Base-by-base conservation (phyloP, 2,797 vertebrate genomes). In the Amblyopsis hoosieri region DNA sequence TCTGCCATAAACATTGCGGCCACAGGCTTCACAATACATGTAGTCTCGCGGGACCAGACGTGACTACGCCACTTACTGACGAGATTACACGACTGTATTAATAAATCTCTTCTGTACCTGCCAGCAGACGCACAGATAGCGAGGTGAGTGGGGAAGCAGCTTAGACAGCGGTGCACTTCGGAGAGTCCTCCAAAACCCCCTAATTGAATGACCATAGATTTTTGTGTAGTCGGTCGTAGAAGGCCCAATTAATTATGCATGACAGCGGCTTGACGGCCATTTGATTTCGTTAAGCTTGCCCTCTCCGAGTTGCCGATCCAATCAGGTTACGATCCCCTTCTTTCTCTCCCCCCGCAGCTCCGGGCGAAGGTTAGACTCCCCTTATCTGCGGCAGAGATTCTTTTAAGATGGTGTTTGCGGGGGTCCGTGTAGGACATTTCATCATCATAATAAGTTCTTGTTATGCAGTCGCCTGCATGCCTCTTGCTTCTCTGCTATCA, bases 201-300 rank as follows among this genome's bases (percentile, higher is more conserved):
- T 96, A 97, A 97, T 97, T 94, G 77, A 96, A 98, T 98, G 94
- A 97, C 87, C 91, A 98, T 96, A 76, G 96, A 98, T 98, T 97
- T 96, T 93, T 85, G 90, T 94, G 94, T 91, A 91, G 93, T 92
- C 92, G 93, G 92, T 93, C 89, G 89, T 92, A 90, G 86, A 81
- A 77, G 89, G 87, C 89, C 90, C 92, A 94, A 98, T 98, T 98
- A 97, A 98, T 98, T 98, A 99, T 98, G 96, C 95, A 98, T 96
- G 96, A 94, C 93, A 95, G 92, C 76, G 75, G 91, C 95, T 93
- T 96, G 93, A 89, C 95, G 94, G 94, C 90, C 89, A 86, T 94
- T 95, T 97, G 93, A 96, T 96, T 96, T 95, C 82, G 90, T 95
- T 96, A 95, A 87, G 83, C 86, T 89, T 12, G 81, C 68, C 80